Percentiles rank a stretch among this genome's conserved stretches.
Evolutionary conservation across 2,888 invertebrate genomes (phyloP).

Genomic region (Drosophila differens): DNA sequence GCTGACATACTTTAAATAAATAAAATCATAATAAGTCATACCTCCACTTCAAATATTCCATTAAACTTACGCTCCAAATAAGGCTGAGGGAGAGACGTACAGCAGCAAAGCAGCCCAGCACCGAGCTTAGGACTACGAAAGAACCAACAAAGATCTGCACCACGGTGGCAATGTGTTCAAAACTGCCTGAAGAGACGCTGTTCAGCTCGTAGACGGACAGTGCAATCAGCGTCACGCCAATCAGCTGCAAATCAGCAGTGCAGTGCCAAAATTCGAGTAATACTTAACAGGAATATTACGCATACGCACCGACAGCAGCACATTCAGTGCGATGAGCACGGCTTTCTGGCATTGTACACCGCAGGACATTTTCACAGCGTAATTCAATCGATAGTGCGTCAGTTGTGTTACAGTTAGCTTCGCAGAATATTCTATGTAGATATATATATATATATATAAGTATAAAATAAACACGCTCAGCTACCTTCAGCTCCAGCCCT

Average conservation of each 20-base stretch:
- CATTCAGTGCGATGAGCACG: conserved; percentile 76
- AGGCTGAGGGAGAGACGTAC: conserved; percentile 94
- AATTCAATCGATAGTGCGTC: conserved; percentile 64
- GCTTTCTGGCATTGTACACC: conserved; percentile 75
- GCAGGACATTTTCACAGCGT: conserved; percentile 68
- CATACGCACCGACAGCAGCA: conserved; percentile 81
- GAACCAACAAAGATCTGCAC: conserved; percentile 88
- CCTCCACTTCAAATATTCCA: neutral
- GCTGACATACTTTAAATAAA: conserved; percentile 88
- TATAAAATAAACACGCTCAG: conserved; percentile 18
- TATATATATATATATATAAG: neutral
- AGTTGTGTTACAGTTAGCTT: conserved; percentile 41
- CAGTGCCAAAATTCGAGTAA: neutral
- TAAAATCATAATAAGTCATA: neutral
- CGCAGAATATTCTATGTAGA: conserved; percentile 11
- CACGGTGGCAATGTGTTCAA: conserved; percentile 80
- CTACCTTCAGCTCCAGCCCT: conserved; percentile 58
- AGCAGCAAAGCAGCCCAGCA: conserved; percentile 96
- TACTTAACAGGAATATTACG: conserved; percentile 39
- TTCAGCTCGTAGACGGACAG: conserved; percentile 81
- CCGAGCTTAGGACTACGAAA: conserved; percentile 92
- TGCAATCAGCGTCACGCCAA: conserved; percentile 79
- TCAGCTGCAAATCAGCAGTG: conserved; percentile 56
- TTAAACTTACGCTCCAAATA: conserved; percentile 90
- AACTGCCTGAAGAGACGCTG: conserved; percentile 79